Conservation (phyloP, 1,140 invertebrate genomes). For the Limonius californicus region DNA sequence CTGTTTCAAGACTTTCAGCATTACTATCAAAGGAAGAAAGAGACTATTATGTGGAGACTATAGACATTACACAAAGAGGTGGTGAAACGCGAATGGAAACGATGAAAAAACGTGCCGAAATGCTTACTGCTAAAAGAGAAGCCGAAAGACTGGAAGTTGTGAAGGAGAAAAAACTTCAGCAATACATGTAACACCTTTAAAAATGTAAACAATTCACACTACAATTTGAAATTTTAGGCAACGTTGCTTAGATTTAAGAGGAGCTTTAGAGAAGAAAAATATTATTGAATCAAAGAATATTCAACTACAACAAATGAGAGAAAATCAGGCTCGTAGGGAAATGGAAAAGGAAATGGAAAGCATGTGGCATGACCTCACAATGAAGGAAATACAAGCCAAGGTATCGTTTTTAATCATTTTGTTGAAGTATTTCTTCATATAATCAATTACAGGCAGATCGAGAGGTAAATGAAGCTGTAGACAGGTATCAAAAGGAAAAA, state of each 20-base stretch:
- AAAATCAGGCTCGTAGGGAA: conserved; percentile 42
- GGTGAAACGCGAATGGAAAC: conserved; percentile 34
- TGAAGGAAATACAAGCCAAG: conserved; percentile 35
- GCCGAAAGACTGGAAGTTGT: conserved; percentile 41
- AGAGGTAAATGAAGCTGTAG: conserved; percentile 38
- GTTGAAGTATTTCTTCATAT: neutral
- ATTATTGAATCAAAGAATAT: conserved; percentile 39
- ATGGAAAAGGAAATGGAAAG: conserved; percentile 38
- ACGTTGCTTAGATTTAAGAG: conserved; percentile 36
- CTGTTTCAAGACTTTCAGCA: too few species aligned
- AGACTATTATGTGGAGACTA: conserved; percentile 36
- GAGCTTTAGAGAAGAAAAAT: conserved; percentile 32
- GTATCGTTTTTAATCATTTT: conserved; percentile 30
- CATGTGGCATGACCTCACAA: conserved; percentile 41
- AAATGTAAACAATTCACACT: too few species aligned
- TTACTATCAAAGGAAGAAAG: conserved; percentile 39
- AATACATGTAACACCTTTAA: conserved; percentile 44
- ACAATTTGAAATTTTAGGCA: neutral
- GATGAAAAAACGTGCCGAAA: conserved; percentile 36
- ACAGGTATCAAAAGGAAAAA: conserved; percentile 26
- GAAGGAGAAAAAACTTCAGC: conserved; percentile 41
- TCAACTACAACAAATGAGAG: conserved; percentile 44
- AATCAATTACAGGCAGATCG: conserved; percentile 32
- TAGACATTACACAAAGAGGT: conserved; percentile 38
- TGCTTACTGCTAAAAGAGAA: conserved; percentile 37